Percentiles rank a stretch among this genome's conserved stretches.
These are phyloP conservation scores for Chouioia cunea DNA, from an alignment of 2,888 invertebrate species.

Conservation along the genomic window DNA sequence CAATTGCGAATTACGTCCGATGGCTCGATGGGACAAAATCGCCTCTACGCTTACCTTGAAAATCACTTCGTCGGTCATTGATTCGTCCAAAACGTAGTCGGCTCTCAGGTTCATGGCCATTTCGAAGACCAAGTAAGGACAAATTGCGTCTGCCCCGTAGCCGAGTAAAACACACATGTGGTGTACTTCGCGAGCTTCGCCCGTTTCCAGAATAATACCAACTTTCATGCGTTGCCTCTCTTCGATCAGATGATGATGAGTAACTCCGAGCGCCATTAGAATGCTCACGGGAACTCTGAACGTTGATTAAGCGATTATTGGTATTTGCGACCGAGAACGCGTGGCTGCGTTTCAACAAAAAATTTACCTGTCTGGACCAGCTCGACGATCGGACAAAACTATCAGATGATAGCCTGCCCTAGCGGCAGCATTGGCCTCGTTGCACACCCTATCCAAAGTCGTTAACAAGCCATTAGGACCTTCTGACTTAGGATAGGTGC, in stretches of 20 bases:
- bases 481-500: conserved; percentile 84
- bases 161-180: conserved; percentile 96
- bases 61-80: conserved; percentile 83
- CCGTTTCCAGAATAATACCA: conserved; percentile 94
- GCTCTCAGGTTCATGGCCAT: conserved; percentile 87
- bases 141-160: conserved; percentile 98
- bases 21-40: too few relatives aligned
- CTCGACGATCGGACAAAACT: conserved; percentile 85
- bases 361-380: conserved; percentile 70
- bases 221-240: conserved; percentile 96
- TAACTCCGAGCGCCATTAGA: conserved; percentile 89
- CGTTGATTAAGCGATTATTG: background rate
- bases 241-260: conserved; percentile 96
- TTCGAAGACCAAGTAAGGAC: conserved; percentile 97
- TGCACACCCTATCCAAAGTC: conserved; percentile 84
- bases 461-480: conserved; percentile 82
- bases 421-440: conserved; percentile 86
- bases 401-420: conserved; percentile 84
- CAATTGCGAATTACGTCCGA: background rate
- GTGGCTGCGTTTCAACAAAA: too few relatives aligned
- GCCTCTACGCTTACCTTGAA: conserved; percentile 71
- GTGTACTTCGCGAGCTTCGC: conserved; percentile 95
- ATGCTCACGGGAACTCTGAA: conserved; percentile 81
- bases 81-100: conserved; percentile 85
- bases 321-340: too few relatives aligned